Evolutionary conservation across 2,113 vertebrate genomes (phyloP).

Genomic region (Campylomormyrus numenius): DNA sequence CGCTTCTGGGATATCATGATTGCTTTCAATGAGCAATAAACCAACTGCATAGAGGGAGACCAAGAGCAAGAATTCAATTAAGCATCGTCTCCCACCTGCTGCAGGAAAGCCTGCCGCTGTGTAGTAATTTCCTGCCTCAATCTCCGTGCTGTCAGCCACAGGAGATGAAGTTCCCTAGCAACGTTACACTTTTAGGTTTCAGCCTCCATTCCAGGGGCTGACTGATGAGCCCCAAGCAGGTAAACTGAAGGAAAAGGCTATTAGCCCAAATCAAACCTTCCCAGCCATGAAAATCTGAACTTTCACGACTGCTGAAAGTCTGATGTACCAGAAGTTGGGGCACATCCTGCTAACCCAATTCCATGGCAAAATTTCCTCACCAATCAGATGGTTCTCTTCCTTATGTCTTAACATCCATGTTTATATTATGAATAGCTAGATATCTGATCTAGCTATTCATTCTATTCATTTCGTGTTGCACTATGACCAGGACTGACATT

Average conservation of each 20-base stretch:
- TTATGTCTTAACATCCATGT: not conserved
- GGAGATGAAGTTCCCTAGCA: not conserved
- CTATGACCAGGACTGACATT: not conserved
- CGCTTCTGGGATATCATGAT: not conserved
- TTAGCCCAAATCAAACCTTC: not conserved
- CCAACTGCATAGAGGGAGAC: not conserved
- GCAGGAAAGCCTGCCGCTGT: not conserved
- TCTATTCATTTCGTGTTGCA: not conserved
- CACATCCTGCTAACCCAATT: not conserved
- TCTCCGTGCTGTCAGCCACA: not conserved
- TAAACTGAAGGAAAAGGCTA: not conserved
- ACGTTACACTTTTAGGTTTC: not conserved
- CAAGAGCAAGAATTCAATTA: not conserved
- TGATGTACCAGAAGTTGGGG: not conserved
- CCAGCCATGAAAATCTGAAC: not conserved
- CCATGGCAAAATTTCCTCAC: not conserved
- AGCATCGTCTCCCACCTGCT: not conserved
- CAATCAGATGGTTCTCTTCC: not conserved
- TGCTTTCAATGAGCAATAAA: not conserved
- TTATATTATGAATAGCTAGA: too few relatives aligned
- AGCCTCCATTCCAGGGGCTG: not conserved
- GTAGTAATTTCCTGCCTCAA: not conserved
- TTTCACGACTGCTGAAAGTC: not conserved
- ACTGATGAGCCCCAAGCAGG: not conserved
- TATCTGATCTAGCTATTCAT: too few relatives aligned